Conservation (phyloP, 1,140 invertebrate species). For the Rhysida immarginata region DNA sequence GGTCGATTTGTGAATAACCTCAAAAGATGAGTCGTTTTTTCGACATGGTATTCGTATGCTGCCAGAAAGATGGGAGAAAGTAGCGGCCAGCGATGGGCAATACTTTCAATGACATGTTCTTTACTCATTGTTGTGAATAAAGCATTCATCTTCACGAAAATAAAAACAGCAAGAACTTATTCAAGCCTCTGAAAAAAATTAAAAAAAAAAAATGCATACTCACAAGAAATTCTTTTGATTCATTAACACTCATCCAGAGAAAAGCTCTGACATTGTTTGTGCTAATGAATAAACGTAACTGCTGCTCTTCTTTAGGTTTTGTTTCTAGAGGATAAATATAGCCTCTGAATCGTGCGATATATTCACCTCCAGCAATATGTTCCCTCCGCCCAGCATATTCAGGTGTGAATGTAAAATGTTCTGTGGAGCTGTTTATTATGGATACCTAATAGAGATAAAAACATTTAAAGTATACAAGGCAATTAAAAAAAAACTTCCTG, state of each 20-base stretch:
- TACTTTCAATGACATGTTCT: no score
- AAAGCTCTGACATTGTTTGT: conserved; percentile 17
- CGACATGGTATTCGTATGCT: no score
- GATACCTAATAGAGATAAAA: conserved; percentile 30
- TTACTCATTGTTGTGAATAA: no score
- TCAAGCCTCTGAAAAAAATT: no score
- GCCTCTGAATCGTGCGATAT: conserved; percentile 42
- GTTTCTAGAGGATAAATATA: conserved; percentile 59
- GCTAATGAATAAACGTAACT: conserved; percentile 18
- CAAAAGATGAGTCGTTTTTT: no score
- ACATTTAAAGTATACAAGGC: no score
- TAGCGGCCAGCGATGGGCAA: no score
- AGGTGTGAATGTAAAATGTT: conserved; percentile 49
- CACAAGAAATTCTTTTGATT: conserved; percentile 17
- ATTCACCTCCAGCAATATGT: conserved; percentile 44
- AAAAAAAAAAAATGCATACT: no score
- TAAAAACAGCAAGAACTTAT: no score
- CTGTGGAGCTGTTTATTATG: conserved; percentile 67
- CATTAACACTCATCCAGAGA: conserved; percentile 22
- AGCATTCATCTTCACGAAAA: no score
- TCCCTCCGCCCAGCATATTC: conserved; percentile 43
- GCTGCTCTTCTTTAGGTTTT: conserved; percentile 44
- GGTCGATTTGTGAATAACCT: no score
- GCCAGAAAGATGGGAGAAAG: no score
- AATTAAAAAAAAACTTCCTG: conserved; percentile 4